Evolutionary conservation across 2,113 vertebrate genomes (phyloP), one percentile per base, ranked within the genome.

Genomic region (Bambusicola thoracicus): DNA sequence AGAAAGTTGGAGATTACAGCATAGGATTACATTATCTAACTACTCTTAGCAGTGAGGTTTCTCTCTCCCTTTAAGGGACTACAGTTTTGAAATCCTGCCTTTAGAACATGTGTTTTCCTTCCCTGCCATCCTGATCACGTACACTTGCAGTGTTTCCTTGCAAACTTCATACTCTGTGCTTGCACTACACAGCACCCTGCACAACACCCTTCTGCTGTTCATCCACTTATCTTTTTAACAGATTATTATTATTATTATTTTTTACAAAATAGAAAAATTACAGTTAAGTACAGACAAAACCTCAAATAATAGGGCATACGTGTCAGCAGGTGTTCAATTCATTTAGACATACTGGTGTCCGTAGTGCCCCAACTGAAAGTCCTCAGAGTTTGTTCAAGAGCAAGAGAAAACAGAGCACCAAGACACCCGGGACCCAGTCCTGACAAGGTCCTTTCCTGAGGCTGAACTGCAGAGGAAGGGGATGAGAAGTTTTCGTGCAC

Each of bases 341-440:
- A n/a, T 41, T 74, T 4, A 5, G 34, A 59, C 22, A 30, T 32
- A 10, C 27, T 55, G 20, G 17, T 40, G 29, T 14, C 36, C 78
- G 59, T 19, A 69, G 12, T 56, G 34, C 4, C 22, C 10, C 25
- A 51, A 32, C 32, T 1, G 0, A 56, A 20, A 76, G 7, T 46
- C 24, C 16, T 66, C 0, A 1, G 40, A 62, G 5, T 7, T 70
- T 11, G 0, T 25, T 67, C 30, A 70, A 25, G 40, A 85, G 24
- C 2, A n/a, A 19, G 29, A 73, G 43, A 87, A 29, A 8, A 70
- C 78, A 38, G 11, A 20, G 7, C 16, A 59, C 10, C 16, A 59
- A 16, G 12, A 68, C 8, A 32, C 2, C 3, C 0, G 2, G 14
- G 10, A 69, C 14, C 34, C 41, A 8, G 10, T 32, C 32, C 21